Percentiles rank a stretch among this genome's conserved stretches.
Evolutionary conservation across 2,113 vertebrate genomes (phyloP).

Genomic region (Cottus gobio): DNA sequence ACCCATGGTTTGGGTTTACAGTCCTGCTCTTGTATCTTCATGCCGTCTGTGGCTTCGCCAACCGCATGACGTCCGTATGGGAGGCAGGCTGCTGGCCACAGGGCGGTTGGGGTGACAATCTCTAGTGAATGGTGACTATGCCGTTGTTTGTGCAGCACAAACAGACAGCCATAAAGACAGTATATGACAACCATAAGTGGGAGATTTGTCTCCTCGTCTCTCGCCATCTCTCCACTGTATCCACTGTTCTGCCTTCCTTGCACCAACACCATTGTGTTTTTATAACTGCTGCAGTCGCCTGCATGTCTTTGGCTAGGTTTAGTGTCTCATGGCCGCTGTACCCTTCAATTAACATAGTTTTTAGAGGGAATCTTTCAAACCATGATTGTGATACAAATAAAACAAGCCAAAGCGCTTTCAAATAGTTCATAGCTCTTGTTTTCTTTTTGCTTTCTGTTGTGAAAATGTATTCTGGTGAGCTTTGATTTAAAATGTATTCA

Average conservation of each 20-base stretch:
- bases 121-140: slow-evolving; percentile 72
- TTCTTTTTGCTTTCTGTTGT: slow-evolving; percentile 35
- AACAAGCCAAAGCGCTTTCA: slow-evolving; percentile 73
- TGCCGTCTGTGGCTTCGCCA: slow-evolving; percentile 63
- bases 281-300: slow-evolving; percentile 67
- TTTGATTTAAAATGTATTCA: slow-evolving; percentile 23
- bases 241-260: slow-evolving; percentile 58
- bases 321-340: slow-evolving; percentile 63
- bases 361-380: slow-evolving; percentile 77
- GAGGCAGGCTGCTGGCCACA: slow-evolving; percentile 61
- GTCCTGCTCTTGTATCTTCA: slow-evolving; percentile 51
- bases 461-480: slow-evolving; percentile 42
- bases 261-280: slow-evolving; percentile 75
- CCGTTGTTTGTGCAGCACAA: slow-evolving; percentile 77
- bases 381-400: slow-evolving; percentile 79
- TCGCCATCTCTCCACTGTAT: slow-evolving; percentile 61
- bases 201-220: slow-evolving; percentile 73
- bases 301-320: slow-evolving; percentile 75
- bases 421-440: slow-evolving; percentile 56
- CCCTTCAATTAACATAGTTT: slow-evolving; percentile 80
- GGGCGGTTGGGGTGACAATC: slow-evolving; percentile 58
- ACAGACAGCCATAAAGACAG: slow-evolving; percentile 67
- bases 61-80: slow-evolving; percentile 67
- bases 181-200: slow-evolving; percentile 76
- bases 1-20: slow-evolving; percentile 55